Percentiles rank a stretch among this genome's conserved stretches.
Evolutionary conservation across 2,888 invertebrate genomes (phyloP).

Genomic region (Eubasilissa splendida): DNA sequence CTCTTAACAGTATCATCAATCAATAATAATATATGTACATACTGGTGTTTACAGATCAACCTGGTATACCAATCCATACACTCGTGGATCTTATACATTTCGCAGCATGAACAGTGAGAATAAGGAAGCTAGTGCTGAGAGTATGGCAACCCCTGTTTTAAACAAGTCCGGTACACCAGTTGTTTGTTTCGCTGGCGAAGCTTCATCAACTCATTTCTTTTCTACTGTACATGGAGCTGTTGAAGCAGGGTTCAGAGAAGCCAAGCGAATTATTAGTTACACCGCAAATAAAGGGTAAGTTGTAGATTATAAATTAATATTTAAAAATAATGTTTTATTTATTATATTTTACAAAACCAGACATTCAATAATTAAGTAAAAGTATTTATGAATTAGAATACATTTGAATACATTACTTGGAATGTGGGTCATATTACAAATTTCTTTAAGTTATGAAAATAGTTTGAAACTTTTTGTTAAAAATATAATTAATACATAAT

Average conservation of each 20-base stretch:
- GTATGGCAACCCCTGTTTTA: conserved; percentile 74
- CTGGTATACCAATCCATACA: conserved; percentile 81
- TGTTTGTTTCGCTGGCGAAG: conserved; percentile 76
- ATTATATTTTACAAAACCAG: too few species aligned
- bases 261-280: conserved; percentile 71
- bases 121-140: conserved; percentile 68
- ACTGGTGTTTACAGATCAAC: conserved; percentile 71
- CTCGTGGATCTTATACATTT: conserved; percentile 82
- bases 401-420: too few species aligned
- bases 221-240: conserved; percentile 82
- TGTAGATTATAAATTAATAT: background rate
- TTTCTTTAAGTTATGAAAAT: too few species aligned
- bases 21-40: too few species aligned
- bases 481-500: too few species aligned
- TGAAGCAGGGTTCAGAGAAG: conserved; percentile 82
- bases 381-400: too few species aligned
- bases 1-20: too few species aligned
- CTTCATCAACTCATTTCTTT: conserved; percentile 76
- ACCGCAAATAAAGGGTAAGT: conserved; percentile 28
- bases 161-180: conserved; percentile 68
- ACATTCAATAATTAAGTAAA: too few species aligned
- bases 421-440: too few species aligned
- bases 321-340: too few species aligned
- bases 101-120: conserved; percentile 71
- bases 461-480: too few species aligned